Evolutionary conservation across 2,797 vertebrate genomes (phyloP), one percentile per base, ranked within the genome.

Genomic region (Amphiprion clarkii): DNA sequence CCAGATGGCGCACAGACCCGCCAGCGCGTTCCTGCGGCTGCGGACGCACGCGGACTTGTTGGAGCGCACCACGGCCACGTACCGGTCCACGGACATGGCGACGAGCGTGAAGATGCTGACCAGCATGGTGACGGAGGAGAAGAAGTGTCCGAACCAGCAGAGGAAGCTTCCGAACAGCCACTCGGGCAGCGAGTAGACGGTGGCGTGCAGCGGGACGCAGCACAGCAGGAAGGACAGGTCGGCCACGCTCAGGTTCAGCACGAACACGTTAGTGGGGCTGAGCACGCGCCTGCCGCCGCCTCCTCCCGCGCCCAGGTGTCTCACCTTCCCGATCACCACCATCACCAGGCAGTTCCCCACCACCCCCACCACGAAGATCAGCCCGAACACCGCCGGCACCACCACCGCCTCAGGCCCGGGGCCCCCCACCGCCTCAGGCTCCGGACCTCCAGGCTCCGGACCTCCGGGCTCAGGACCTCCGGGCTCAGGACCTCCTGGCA

Each of bases 51-150:
- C 79, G 0, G 94, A 93, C 49, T 74, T 90, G 17, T 92, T 93
- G 58, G 95, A 93, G 0, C 90, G 96, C 27, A 97, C 96, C 84
- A 97, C 96, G 1, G 96, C 96, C 0, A 97, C 81, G 86, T 97
- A 97, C 2, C 96, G 93, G 86, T 97, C 96, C 89, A 95, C 94
- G 0, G 96, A 96, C 96, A 97, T 96, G 71, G 95, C 95, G 36
- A 93, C 96, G 27, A 97, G 94, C 0, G 96, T 97, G 84, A 97
- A 96, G 88, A 96, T 94, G 94, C 96, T 97, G 74, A 97, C 96
- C 63, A 97, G 91, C 96, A 96, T 96, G 67, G 92, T 93, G 16
- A 95, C 94, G 69, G 76, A 95, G 72, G 91, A 84, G 14, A 95
- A 71, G 69, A 94, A 97, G 91, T 97, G 96, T n/a, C 95, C 95